phyloP scores from a whole-genome alignment of 2,888 invertebrate genomes.

The Drosophila pseudotakahashii region DNA sequence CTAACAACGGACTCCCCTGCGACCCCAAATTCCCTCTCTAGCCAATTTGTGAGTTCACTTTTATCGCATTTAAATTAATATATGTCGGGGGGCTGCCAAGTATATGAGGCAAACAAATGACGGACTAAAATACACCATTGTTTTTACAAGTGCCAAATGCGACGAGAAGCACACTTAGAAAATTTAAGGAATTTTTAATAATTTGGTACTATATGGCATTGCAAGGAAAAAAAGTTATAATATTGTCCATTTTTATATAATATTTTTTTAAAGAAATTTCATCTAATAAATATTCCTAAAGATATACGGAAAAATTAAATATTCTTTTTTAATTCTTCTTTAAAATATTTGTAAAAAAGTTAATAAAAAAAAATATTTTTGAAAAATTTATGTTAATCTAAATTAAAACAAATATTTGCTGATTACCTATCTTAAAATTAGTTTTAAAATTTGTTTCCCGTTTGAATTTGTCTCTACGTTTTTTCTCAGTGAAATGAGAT shows the following conservation, averaged over 20 bases:
- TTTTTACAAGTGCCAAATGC: conserved; percentile 60
- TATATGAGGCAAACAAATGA: conserved; percentile 25
- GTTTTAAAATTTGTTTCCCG: neutral
- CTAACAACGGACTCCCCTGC: conserved; percentile 16
- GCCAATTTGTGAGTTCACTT: conserved; percentile 41
- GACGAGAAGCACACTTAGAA: conserved; percentile 6
- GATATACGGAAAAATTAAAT: too few species aligned
- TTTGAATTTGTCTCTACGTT: neutral
- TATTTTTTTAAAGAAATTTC: too few species aligned
- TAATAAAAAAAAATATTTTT: too few species aligned
- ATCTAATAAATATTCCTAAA: too few species aligned
- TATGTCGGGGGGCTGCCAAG: conserved; percentile 20
- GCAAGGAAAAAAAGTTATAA: too few species aligned
- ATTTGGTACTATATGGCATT: too few species aligned
- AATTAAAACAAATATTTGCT: too few species aligned
- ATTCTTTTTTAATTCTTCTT: too few species aligned
- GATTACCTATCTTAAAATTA: too few species aligned
- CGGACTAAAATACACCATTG: conserved; percentile 57
- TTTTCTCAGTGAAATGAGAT: conserved; percentile 3
- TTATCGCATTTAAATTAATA: conserved; percentile 52
- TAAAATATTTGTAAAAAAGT: neutral
- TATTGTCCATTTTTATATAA: too few species aligned
- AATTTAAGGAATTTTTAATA: neutral
- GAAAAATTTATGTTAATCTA: too few species aligned
- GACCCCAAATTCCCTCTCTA: conserved; percentile 8